A percentile compares a stretch with the other conserved stretches of the same genome.
Evolutionary conservation across 2,888 invertebrate species (phyloP).

Genomic region (Pollenia griseotomentosa): DNA sequence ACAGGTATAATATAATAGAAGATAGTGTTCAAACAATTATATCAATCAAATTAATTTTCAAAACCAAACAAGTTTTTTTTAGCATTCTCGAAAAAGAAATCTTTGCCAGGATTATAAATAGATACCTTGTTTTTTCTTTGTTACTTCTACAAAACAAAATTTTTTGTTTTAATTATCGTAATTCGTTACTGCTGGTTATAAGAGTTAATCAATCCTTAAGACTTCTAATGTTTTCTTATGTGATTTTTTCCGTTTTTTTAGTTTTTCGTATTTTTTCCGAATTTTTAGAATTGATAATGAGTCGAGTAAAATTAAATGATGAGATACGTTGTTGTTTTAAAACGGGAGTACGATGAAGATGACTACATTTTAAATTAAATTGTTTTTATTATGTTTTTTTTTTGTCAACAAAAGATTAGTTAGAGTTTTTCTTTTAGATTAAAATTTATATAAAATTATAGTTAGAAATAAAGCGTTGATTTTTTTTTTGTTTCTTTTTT

Average conservation of each 20-base stretch:
- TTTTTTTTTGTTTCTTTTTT: slow-evolving; percentile 60
- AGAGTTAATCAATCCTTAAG: slow-evolving; percentile 52
- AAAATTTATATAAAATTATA: slow-evolving; percentile 68
- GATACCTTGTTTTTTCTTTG: slow-evolving; percentile 65
- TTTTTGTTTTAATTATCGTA: slow-evolving; percentile 50
- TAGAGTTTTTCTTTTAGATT: slow-evolving; percentile 45
- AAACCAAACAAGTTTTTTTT: slow-evolving; percentile 27
- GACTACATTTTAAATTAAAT: slow-evolving; percentile 40
- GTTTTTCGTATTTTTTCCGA: not conserved
- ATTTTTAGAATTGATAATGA: slow-evolving; percentile 34
- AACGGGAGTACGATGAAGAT: slow-evolving; percentile 11
- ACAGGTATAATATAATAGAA: not conserved
- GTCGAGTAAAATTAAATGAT: slow-evolving; percentile 50
- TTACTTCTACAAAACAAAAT: slow-evolving; percentile 66
- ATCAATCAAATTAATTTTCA: slow-evolving; percentile 35
- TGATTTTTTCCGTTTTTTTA: slow-evolving; percentile 28
- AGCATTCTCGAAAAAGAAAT: not conserved
- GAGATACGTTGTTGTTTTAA: slow-evolving; percentile 66
- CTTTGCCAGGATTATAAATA: slow-evolving; percentile 21
- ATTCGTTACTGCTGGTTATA: slow-evolving; percentile 60
- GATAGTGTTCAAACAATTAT: slow-evolving; percentile 24
- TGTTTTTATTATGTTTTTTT: slow-evolving; percentile 10
- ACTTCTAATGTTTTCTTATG: slow-evolving; percentile 70
- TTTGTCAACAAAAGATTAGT: slow-evolving; percentile 63
- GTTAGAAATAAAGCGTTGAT: slow-evolving; percentile 70